Evolutionary conservation across 2,888 invertebrate species (phyloP), one percentile per base, ranked within the genome.

Genomic region (Cheilosia urbana): DNA sequence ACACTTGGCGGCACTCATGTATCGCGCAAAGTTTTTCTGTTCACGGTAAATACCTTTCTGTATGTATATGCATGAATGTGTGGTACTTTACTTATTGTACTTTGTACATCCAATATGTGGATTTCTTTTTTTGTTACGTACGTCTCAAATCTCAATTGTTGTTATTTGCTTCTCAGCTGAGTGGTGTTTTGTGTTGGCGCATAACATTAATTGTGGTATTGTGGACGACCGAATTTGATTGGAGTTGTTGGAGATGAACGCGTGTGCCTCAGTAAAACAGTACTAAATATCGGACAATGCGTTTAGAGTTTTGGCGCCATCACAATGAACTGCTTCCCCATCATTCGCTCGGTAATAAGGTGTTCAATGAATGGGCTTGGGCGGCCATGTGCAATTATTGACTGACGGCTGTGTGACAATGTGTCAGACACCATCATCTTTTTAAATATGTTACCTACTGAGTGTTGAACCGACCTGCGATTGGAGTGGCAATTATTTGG

Each of bases 101-200:
- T n/a, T 34, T 34, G 34, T 34, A 34, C 11, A 34, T 34, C 27
- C 27, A 27, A 37, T 37, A 11, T 37, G n/a, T n/a, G 17, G n/a
- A 47, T 0, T 13, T 13, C 5, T 49, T 49, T 9, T 24, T 24
- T 49, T 21, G 19, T 2, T 21, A 49, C 27, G 53, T 55, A 17
- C 21, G 53, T 40, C 42, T 19, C 62, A 53, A 62, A 42, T 40
- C 42, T 19, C 62, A 53, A 62, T 72, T 72, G 60, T 7, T 45
- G 47, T 37, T 71, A 34, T 47, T 27, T 72, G 51, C 30, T 13
- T 60, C 24, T 24, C n/a, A 60, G 15, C 11, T 17, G n/a, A 40
- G n/a, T 17, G 45, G n/a, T 37, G 37, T n/a, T 45, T n/a, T 47
- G 7, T 24, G 13, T 21, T 7, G 34, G 21, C 30, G 21, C 15